phyloP scores from a whole-genome alignment of 1,140 invertebrate species.

The Laupala kohalensis region DNA sequence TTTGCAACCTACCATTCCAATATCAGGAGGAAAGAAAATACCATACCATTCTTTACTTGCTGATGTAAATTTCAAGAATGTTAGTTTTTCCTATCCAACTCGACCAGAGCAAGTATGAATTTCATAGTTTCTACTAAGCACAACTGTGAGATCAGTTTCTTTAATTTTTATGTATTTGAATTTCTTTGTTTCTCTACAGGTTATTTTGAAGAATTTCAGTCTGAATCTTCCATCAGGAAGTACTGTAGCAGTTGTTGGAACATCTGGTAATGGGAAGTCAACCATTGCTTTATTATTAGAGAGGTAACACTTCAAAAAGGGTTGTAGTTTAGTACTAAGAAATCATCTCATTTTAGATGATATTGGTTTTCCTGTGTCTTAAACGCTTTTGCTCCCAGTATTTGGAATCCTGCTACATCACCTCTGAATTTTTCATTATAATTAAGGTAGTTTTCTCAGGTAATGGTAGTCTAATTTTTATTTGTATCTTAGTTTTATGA shows the following conservation, averaged over 20 bases:
- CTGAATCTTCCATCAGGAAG: slow-evolving; percentile 71
- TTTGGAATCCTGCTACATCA: too few species aligned
- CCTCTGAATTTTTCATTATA: too few species aligned
- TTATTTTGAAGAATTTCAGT: slow-evolving; percentile 67
- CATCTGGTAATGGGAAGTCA: slow-evolving; percentile 84
- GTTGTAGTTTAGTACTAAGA: too few species aligned
- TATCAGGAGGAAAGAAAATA: slow-evolving; percentile 58
- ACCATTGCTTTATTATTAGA: slow-evolving; percentile 77
- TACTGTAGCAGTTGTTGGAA: slow-evolving; percentile 79
- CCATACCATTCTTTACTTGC: slow-evolving; percentile 61
- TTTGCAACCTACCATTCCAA: slow-evolving; percentile 50
- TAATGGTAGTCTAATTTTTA: too few species aligned
- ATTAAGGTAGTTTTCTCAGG: too few species aligned
- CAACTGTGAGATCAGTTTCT: neutral
- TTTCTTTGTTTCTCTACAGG: slow-evolving; percentile 29
- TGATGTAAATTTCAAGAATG: slow-evolving; percentile 71
- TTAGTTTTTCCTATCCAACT: slow-evolving; percentile 79
- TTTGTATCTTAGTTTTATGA: too few species aligned
- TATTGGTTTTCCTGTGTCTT: too few species aligned
- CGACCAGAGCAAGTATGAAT: slow-evolving; percentile 57
- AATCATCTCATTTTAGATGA: too few species aligned
- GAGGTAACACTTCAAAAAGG: slow-evolving; percentile 44
- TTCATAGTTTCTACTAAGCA: slow-evolving; percentile 5
- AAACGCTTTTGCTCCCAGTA: too few species aligned
- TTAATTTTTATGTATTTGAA: neutral